These are phyloP conservation scores for Phrynosoma platyrhinos DNA, from an alignment of 2,113 vertebrate species.

Conservation along the genomic window DNA sequence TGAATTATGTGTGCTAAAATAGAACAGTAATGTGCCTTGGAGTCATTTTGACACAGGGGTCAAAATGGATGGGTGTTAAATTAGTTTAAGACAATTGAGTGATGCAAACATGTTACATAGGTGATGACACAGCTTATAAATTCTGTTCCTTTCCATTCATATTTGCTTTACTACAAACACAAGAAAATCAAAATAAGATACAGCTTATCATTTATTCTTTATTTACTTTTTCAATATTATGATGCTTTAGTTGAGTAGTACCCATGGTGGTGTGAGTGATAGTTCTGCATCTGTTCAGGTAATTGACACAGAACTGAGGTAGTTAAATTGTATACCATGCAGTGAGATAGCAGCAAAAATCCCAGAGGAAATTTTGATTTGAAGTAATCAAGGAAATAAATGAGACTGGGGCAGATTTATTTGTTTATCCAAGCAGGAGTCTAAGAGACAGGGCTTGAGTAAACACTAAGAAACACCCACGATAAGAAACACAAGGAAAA, in stretches of 20 bases:
- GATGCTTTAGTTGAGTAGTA: slow-evolving; percentile 2
- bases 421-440: too few relatives aligned
- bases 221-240: background rate
- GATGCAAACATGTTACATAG: background rate
- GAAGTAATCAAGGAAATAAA: background rate
- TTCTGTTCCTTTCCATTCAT: background rate
- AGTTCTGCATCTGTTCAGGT: slow-evolving; percentile 19
- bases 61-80: background rate
- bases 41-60: background rate
- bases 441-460: too few relatives aligned
- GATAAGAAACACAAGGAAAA: too few relatives aligned
- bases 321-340: background rate
- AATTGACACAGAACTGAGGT: background rate
- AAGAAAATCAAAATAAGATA: background rate
- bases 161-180: background rate
- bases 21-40: background rate
- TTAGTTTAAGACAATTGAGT: background rate
- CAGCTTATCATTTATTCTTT: background rate
- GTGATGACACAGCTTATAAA: background rate
- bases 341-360: background rate
- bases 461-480: too few relatives aligned
- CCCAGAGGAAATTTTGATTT: background rate
- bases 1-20: background rate
- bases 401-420: background rate
- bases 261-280: accelerated